Percentiles rank a stretch among this genome's conserved stretches.
Conservation (phyloP, 2,113 vertebrate genomes). For the Polypterus bichir region DNA sequence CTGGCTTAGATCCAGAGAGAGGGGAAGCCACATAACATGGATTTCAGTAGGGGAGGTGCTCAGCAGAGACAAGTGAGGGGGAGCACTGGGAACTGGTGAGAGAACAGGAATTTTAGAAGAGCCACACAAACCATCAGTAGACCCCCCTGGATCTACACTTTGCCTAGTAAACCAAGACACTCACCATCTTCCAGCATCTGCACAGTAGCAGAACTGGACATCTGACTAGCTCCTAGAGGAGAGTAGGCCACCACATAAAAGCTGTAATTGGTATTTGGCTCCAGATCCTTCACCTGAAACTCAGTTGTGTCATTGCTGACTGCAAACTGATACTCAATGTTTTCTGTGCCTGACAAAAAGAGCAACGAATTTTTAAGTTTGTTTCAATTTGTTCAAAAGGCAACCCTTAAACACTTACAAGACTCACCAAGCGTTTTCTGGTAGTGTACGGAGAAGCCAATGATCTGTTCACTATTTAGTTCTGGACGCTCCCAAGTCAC, state of each 20-base stretch:
- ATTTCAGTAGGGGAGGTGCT: slow-evolving; percentile 78
- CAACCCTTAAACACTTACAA: slow-evolving; percentile 5
- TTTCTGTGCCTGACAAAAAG: slow-evolving; percentile 48
- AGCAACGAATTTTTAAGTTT: neutral
- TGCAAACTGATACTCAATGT: slow-evolving; percentile 89
- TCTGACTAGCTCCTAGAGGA: slow-evolving; percentile 78
- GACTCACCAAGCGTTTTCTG: slow-evolving; percentile 65
- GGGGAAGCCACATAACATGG: slow-evolving; percentile 76
- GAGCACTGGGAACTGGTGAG: slow-evolving; percentile 68
- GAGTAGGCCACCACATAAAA: slow-evolving; percentile 94
- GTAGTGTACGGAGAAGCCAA: slow-evolving; percentile 91
- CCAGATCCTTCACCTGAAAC: slow-evolving; percentile 79
- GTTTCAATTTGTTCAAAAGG: neutral
- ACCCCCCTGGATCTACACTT: neutral
- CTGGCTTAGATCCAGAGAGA: slow-evolving; percentile 65
- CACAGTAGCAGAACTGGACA: slow-evolving; percentile 62
- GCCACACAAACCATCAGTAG: no score
- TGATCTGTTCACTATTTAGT: slow-evolving; percentile 83
- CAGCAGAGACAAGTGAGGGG: slow-evolving; percentile 77
- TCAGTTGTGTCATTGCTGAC: slow-evolving; percentile 95
- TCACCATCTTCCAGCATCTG: slow-evolving; percentile 85
- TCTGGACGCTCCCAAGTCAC: slow-evolving; percentile 84
- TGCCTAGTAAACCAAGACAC: slow-evolving; percentile 16
- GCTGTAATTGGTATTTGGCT: slow-evolving; percentile 78
- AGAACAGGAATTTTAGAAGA: neutral